Conservation (phyloP, 2,888 invertebrate species). For the Eledona agricola region DNA sequence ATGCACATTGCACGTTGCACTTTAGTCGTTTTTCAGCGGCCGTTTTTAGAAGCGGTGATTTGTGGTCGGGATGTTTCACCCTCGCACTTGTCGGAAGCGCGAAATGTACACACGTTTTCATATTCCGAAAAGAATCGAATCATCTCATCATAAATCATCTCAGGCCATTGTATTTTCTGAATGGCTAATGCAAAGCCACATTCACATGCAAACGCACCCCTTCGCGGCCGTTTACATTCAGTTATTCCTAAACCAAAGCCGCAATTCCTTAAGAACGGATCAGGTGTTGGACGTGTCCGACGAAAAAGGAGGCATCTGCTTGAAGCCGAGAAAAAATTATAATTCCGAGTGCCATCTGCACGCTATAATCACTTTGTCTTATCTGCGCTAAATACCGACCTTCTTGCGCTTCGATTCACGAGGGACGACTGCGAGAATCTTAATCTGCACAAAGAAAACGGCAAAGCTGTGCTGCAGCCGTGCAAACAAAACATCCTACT, state of each 20-base stretch:
- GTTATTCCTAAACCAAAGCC: conserved; percentile 34
- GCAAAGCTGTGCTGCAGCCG: conserved; percentile 12
- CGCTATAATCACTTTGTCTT: conserved; percentile 13
- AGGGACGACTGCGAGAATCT: conserved; percentile 13
- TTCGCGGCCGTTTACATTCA: conserved; percentile 33
- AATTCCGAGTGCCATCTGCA: conserved; percentile 16
- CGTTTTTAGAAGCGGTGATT: conserved; percentile 7
- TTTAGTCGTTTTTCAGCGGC: conserved; percentile 11
- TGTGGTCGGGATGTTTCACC: no score
- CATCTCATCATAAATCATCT: conserved; percentile 25
- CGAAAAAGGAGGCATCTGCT: conserved; percentile 1
- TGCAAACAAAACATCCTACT: conserved; percentile 17
- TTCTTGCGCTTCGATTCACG: not conserved
- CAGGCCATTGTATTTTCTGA: conserved; percentile 20
- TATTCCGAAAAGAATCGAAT: conserved; percentile 20
- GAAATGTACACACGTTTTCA: conserved; percentile 15
- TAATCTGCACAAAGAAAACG: conserved; percentile 24
- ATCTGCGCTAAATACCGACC: conserved; percentile 13
- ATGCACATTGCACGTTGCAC: conserved; percentile 6
- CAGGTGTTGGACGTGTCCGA: conserved; percentile 31
- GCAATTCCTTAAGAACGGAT: conserved; percentile 37
- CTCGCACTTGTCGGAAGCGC: conserved; percentile 11
- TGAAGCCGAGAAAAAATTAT: no score
- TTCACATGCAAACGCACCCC: conserved; percentile 25
- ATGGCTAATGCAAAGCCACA: conserved; percentile 30